Evolutionary conservation across 2,113 vertebrate genomes (phyloP).

Genomic region (Ciconia maguari): DNA sequence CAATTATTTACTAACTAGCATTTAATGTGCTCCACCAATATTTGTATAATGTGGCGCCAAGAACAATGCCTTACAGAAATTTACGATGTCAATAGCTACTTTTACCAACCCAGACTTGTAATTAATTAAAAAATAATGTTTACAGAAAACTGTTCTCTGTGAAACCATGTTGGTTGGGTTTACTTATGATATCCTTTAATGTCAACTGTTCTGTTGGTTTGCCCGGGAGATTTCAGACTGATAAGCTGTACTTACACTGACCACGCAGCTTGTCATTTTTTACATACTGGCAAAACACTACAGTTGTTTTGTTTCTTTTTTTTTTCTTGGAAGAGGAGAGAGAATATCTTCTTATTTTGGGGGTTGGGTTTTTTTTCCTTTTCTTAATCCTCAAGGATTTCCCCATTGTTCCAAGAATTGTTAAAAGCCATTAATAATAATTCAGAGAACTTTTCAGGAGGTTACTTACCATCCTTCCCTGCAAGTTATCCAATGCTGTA

Average conservation of each 20-base stretch:
- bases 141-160: background rate
- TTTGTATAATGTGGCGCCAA: background rate
- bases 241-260: background rate
- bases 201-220: background rate
- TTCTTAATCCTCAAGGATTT: background rate
- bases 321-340: background rate
- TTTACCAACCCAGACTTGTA: background rate
- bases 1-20: background rate
- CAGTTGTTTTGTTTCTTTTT: background rate
- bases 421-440: background rate
- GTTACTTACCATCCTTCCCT: background rate
- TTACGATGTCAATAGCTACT: background rate
- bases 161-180: background rate
- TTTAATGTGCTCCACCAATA: background rate
- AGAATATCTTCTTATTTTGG: background rate
- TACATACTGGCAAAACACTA: background rate
- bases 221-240: background rate
- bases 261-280: background rate
- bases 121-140: background rate
- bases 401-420: background rate
- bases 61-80: background rate
- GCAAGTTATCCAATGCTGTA: background rate
- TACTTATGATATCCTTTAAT: background rate
- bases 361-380: background rate
- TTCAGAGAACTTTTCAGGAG: background rate